Base-by-base conservation (phyloP, 2,888 invertebrate species). In the Aspidapion aeneum region DNA sequence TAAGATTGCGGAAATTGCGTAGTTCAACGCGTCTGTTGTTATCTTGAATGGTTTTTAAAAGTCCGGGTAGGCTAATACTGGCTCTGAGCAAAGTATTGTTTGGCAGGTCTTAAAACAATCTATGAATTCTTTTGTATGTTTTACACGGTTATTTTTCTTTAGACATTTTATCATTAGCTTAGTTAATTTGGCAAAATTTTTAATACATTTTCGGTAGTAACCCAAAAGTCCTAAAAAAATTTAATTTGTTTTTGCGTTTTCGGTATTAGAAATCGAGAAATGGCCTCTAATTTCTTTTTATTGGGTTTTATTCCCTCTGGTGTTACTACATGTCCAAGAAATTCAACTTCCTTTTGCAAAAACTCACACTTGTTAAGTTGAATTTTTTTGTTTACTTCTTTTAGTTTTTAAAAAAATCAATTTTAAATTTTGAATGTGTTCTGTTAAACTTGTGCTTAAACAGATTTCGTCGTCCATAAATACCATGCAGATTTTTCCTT, bases 381-480 rank as follows among this genome's bases (percentile, higher is more conserved):
- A 12, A 51, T 59, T 21, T 59, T 59, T 18, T 20, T 3, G n/a
- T 59, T 51, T 1, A 18, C 1, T 51, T 59, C 16, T 2, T 21
- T 1, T 18, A 59, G 51, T 48, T n/a, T 59, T 17, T 17, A 2
- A n/a, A 18, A 63, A 63, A 2, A 62, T 21, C 52, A 52, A 3
- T 60, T 56, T n/a, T n/a, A 55, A 20, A 56, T 63, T 63, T 19
- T 55, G 3, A 51, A 63, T 57, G 22, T 63, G 64, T 55, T 63
- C 57, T 18, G 21, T 16, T 48, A 61, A 21, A 48, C 59, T 18
- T 22, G 56, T 35, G 7, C 54, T 54, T 48, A 66, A 62, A 7
- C 66, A 48, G 12, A 67, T 65, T 2, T 68, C 63, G 18, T 69
- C 68, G 61, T 72, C 70, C 54, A 71, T 60, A 22, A 65, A 72